Evolutionary conservation across 2,888 invertebrate species (phyloP).

Genomic region (Chaitophorus viminalis): DNA sequence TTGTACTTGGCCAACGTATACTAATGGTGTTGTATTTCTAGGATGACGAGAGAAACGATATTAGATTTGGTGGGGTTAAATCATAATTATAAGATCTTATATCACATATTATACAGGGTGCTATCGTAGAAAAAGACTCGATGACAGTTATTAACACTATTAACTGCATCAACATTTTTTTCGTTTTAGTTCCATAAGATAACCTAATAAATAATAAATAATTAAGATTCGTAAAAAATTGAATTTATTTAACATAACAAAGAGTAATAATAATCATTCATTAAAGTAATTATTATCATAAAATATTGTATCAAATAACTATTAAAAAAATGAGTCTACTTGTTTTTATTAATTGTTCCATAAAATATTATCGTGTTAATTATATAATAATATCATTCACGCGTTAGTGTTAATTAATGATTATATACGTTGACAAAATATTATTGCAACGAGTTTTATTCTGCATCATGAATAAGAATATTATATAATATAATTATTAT

Average conservation of each 20-base stretch:
- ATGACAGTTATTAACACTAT: too few relatives aligned
- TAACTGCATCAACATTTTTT: too few relatives aligned
- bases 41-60: too few relatives aligned
- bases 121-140: too few relatives aligned
- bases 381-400: not conserved
- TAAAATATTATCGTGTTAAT: constrained; percentile 3
- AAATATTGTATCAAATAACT: constrained; percentile 53
- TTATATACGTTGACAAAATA: not conserved
- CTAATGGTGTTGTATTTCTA: too few relatives aligned
- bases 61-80: too few relatives aligned
- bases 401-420: not conserved
- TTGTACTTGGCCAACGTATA: too few relatives aligned
- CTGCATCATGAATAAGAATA: not conserved
- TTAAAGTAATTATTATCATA: constrained; percentile 38
- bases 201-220: not conserved
- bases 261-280: constrained; percentile 4
- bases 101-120: too few relatives aligned
- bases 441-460: not conserved
- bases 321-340: constrained; percentile 31
- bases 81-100: too few relatives aligned
- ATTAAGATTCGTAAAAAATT: constrained; percentile 21
- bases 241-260: constrained; percentile 35
- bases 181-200: too few relatives aligned
- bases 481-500: not conserved
- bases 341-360: not conserved